These are phyloP conservation scores for Chironomus tepperi DNA, from an alignment of 1,140 invertebrate genomes.

Conservation along the genomic window DNA sequence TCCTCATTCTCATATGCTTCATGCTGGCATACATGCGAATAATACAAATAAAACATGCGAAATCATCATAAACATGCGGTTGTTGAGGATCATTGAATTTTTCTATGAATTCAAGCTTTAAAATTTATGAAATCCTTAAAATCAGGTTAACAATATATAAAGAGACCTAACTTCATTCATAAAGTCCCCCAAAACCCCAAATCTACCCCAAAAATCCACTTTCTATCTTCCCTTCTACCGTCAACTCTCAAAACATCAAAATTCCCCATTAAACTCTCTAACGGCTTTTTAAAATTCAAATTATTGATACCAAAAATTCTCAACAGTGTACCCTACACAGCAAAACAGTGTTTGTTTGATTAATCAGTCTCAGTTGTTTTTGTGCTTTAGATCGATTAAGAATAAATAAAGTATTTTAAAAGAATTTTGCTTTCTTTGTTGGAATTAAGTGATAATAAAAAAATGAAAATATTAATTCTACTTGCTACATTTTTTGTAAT, in stretches of 20 bases:
- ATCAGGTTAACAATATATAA: background rate
- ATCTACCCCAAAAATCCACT: background rate
- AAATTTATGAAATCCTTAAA: too few relatives aligned
- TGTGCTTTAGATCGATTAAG: too few relatives aligned
- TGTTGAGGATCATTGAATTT: background rate
- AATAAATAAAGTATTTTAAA: too few relatives aligned
- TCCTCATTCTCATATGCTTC: too few relatives aligned
- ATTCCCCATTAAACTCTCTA: too few relatives aligned
- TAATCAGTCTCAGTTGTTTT: background rate
- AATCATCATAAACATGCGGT: too few relatives aligned
- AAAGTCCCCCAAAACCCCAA: background rate
- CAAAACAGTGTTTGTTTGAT: too few relatives aligned
- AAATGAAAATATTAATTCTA: background rate
- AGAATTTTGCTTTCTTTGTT: background rate
- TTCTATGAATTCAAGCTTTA: too few relatives aligned
- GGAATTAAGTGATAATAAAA: background rate
- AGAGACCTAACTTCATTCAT: background rate
- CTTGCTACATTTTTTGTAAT: constrained; percentile 22
- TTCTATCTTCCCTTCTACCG: background rate
- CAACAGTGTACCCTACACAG: background rate
- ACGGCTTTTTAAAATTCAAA: background rate
- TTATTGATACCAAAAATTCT: background rate
- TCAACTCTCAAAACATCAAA: background rate
- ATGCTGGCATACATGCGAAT: too few relatives aligned
- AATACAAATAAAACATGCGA: too few relatives aligned